Conservation (phyloP, 2,113 vertebrate species). For the Clarias macrocephalus region DNA sequence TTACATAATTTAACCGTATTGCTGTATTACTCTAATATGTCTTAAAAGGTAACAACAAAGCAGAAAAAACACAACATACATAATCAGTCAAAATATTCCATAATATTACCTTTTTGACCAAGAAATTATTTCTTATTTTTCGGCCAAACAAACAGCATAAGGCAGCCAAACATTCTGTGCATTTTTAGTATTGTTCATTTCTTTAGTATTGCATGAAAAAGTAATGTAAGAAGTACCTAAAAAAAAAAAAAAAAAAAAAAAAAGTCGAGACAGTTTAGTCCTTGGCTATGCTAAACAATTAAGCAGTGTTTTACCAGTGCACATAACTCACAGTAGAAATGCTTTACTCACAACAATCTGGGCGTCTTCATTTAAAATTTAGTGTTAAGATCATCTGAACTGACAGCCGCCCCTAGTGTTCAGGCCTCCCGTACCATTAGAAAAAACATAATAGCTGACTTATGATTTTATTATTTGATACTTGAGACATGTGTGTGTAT, state of each 20-base stretch:
- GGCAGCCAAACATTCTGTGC: conserved; percentile 13
- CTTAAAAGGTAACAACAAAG: conserved; percentile 6
- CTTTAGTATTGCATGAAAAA: conserved; percentile 11
- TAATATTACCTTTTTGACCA: neutral
- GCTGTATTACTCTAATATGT: neutral
- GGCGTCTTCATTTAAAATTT: neutral
- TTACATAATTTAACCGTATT: conserved; percentile 20
- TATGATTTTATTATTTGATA: neutral
- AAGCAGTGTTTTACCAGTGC: neutral
- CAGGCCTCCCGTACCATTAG: neutral
- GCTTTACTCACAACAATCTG: neutral
- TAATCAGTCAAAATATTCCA: neutral
- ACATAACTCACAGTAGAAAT: conserved; percentile 26
- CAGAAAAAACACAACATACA: neutral
- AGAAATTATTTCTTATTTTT: neutral
- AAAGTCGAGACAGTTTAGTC: neutral
- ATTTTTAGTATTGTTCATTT: neutral
- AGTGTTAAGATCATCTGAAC: neutral
- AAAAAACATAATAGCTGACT: neutral
- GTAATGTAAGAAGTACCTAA: neutral
- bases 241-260: neutral
- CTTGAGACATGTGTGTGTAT: neutral
- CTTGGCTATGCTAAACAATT: conserved; percentile 8
- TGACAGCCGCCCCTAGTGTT: neutral
- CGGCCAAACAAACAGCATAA: neutral